Percentiles rank a stretch among this genome's conserved stretches.
phyloP scores from a whole-genome alignment of 2,888 invertebrate species.

The Pardosa pseudoannulata region DNA sequence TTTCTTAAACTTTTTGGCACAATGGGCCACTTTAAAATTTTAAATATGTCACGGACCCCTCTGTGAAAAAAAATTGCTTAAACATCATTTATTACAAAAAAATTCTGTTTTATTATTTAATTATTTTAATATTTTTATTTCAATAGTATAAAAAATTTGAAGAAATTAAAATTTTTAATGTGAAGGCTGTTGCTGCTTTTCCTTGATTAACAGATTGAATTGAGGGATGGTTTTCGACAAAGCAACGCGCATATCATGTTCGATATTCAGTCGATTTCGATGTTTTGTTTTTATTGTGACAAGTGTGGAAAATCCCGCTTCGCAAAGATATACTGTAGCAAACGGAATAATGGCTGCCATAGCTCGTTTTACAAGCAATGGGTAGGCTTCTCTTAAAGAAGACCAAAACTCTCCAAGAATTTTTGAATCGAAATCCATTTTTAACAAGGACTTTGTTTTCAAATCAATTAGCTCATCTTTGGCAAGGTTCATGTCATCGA shows the following conservation, averaged over 20 bases:
- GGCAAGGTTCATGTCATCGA: constrained; percentile 22
- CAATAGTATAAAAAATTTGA: constrained; percentile 41
- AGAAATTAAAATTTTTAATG: constrained; percentile 48
- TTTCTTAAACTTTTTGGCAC: too few relatives aligned
- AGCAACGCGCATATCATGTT: constrained; percentile 45
- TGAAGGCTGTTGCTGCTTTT: constrained; percentile 41
- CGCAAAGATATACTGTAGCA: constrained; percentile 54
- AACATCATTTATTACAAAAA: constrained; percentile 49
- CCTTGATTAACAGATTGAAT: constrained; percentile 38
- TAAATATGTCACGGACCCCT: constrained; percentile 53
- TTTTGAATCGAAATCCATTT: constrained; percentile 16
- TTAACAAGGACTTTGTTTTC: constrained; percentile 17
- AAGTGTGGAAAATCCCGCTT: constrained; percentile 40
- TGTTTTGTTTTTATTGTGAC: constrained; percentile 34
- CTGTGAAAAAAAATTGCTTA: constrained; percentile 49
- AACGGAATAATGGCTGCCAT: constrained; percentile 58
- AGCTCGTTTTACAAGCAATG: constrained; percentile 59
- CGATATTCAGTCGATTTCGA: constrained; percentile 41
- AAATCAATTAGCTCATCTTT: constrained; percentile 22
- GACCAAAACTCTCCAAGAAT: constrained; percentile 9
- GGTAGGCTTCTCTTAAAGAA: constrained; percentile 53
- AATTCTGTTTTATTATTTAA: constrained; percentile 35
- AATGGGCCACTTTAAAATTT: too few relatives aligned
- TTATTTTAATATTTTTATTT: constrained; percentile 47
- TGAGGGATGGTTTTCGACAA: constrained; percentile 43